Percentiles rank a stretch among this genome's conserved stretches.
Conservation (phyloP, 2,113 vertebrate species). For the Gulo gulo region DNA sequence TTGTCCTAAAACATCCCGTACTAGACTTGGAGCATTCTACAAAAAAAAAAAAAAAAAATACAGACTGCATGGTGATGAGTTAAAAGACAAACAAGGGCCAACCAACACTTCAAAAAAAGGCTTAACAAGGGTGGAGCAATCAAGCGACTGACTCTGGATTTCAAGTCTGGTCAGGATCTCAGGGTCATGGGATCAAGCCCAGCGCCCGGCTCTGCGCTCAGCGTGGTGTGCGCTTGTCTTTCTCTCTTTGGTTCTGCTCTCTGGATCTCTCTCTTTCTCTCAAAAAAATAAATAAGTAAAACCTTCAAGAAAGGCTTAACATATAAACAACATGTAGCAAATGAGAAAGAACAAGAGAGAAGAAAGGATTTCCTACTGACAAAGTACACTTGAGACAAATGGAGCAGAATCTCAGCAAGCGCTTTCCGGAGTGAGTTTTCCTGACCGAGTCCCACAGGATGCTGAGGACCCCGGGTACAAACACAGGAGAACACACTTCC, state of each 20-base stretch:
- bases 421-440: not conserved
- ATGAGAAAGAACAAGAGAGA: not conserved
- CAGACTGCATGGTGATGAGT: not conserved
- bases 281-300: not conserved
- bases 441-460: not conserved
- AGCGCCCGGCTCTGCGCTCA: rapidly evolving
- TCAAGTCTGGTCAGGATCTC: not conserved
- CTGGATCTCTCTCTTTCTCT: not conserved
- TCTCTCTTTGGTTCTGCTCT: not conserved
- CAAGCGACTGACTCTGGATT: not conserved
- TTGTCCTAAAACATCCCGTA: not conserved
- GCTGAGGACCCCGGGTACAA: not conserved
- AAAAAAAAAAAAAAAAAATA: not conserved
- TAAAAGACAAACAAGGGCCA: not conserved
- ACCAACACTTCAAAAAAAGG: not conserved
- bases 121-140: not conserved
- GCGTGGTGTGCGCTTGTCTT: not conserved
- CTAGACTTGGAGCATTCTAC: not conserved
- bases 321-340: not conserved
- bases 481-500: not conserved
- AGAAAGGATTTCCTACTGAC: not conserved
- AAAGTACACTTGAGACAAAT: not conserved
- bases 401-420: not conserved
- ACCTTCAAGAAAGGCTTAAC: constrained; percentile 21
- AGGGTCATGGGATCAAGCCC: not conserved